Base-by-base conservation (phyloP, 2,113 vertebrate species). In the Brachirus orientalis region DNA sequence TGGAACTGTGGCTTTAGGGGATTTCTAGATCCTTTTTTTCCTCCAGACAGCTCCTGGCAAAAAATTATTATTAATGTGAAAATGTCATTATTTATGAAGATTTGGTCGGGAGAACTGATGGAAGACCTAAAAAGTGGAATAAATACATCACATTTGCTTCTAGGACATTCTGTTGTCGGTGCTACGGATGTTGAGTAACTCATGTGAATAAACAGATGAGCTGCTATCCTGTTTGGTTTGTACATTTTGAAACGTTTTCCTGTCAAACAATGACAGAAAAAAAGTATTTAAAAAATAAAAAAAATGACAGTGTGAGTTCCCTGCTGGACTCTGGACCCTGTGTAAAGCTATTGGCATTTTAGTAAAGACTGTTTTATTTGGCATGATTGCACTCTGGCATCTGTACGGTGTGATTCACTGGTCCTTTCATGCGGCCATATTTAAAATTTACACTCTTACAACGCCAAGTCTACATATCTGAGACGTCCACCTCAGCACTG, bases 381-480 rank as follows among this genome's bases (percentile, higher is more conserved):
- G 70, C 63, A 38, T 48, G 55, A 67, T 61, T 62, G 66, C 63
- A 51, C 61, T 52, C 53, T 54, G 47, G 28, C 38, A 19, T 54
- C 51, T 28, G 28, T 28, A 28, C 28, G 28, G 36, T 55, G 55
- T 67, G 66, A 69, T 72, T 75, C 66, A 69, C 69, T 46, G 61
- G 22, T 41, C 76, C 66, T 63, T 73, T 72, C 67, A 70, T 53
- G 58, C 19, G 56, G 70, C 72, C 69, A 68, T 71, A 74, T 78
- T 84, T 80, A 86, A 83, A 76, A 80, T 79, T 76, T 81, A 65
- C 75, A 51, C 69, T 67, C 65, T 65, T 43, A 41, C 48, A 47
- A 63, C 72, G 75, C 74, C 55, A 60, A 64, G 63, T 52, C 66
- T 9, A 69, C 69, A 33, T 47, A 61, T 77, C 65, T 19, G 53